Evolutionary conservation across 2,888 invertebrate genomes (phyloP).

Genomic region (Pterostichus niger): DNA sequence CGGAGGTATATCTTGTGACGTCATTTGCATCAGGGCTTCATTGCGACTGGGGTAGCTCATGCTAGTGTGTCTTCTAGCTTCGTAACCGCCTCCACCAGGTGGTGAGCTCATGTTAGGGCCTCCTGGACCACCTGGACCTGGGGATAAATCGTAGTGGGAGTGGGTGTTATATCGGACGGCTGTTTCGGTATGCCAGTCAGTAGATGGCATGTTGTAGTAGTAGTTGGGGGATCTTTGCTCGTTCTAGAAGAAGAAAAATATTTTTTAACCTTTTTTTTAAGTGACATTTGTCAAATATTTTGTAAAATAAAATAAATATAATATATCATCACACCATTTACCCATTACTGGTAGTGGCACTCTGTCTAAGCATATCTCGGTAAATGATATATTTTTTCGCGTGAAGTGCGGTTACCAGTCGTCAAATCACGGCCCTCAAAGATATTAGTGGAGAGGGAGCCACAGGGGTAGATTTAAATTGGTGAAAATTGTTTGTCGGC

Average conservation of each 20-base stretch:
- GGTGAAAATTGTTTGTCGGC: too few relatives aligned
- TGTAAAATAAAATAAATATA: too few relatives aligned
- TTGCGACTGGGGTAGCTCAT: conserved; percentile 75
- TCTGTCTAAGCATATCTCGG: too few relatives aligned
- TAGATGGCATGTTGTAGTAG: conserved; percentile 68
- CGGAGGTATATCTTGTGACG: conserved; percentile 34
- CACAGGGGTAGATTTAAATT: too few relatives aligned
- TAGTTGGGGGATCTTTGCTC: conserved; percentile 68
- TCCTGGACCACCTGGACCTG: conserved; percentile 62
- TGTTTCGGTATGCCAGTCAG: conserved; percentile 71
- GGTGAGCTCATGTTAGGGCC: conserved; percentile 1
- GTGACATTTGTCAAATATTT: too few relatives aligned
- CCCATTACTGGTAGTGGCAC: too few relatives aligned
- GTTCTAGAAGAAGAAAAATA: conserved; percentile 46
- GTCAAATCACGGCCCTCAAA: too few relatives aligned
- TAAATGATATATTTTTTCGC: too few relatives aligned
- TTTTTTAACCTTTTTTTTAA: background rate
- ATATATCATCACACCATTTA: too few relatives aligned
- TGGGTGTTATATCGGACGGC: conserved; percentile 73
- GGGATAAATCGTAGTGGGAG: conserved; percentile 75
- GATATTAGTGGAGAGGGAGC: too few relatives aligned
- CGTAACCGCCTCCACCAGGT: conserved; percentile 69
- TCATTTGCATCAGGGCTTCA: conserved; percentile 63
- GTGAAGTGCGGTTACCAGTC: too few relatives aligned
- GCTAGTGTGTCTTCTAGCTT: conserved; percentile 75